Percentiles rank a stretch among this genome's conserved stretches.
Evolutionary conservation across 2,797 vertebrate species (phyloP).

Genomic region (Rousettus madagascariensis): DNA sequence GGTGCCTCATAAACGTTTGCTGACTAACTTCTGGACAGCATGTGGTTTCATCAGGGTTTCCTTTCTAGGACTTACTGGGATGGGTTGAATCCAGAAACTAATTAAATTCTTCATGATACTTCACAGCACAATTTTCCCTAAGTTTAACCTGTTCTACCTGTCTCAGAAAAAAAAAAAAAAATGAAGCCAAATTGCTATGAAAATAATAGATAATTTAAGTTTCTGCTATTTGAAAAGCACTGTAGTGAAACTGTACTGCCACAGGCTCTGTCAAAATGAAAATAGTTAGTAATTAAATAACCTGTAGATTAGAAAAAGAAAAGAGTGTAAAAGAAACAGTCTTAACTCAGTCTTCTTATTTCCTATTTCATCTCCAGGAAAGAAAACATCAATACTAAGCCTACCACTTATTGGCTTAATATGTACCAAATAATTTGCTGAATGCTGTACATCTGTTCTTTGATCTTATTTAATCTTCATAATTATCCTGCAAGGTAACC

Average conservation of each 20-base stretch:
- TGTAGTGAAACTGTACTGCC: background rate
- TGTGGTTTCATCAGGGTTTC: background rate
- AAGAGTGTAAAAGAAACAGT: background rate
- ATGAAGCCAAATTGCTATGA: background rate
- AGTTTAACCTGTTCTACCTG: background rate
- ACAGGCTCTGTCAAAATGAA: background rate
- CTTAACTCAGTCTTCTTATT: background rate
- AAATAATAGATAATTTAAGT: background rate
- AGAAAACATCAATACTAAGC: background rate
- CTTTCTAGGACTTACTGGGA: background rate
- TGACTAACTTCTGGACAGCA: background rate
- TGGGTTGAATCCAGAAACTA: background rate
- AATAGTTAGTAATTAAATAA: background rate
- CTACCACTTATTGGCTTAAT: background rate
- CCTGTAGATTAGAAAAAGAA: background rate
- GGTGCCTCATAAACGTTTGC: background rate
- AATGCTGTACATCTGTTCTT: background rate
- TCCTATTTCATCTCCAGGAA: background rate
- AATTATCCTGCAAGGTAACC: background rate
- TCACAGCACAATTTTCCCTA: background rate
- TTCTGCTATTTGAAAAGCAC: background rate
- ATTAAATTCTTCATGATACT: slow-evolving; percentile 8
- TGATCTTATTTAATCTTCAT: background rate
- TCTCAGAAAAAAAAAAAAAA: background rate
- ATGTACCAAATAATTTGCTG: background rate